Percentiles rank a stretch among this genome's conserved stretches.
Evolutionary conservation across 2,113 vertebrate species (phyloP).

Genomic region (Ammodramus savannarum): DNA sequence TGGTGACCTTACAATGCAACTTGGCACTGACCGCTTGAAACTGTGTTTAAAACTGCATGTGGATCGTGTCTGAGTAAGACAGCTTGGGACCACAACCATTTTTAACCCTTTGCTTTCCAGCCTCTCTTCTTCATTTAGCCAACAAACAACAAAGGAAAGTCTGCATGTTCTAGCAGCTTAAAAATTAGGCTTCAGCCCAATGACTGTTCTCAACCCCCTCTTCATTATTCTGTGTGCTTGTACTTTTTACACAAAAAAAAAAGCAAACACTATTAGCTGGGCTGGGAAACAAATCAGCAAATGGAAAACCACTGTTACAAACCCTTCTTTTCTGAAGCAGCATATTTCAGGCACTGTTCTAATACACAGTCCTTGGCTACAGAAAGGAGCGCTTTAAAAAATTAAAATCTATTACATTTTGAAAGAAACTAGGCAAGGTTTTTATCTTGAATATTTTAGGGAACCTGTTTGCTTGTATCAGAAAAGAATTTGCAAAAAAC

Average conservation of each 20-base stretch:
- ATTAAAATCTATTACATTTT: no score
- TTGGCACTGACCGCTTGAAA: neutral
- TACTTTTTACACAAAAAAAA: neutral
- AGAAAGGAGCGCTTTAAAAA: no score
- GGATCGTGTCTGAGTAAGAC: neutral
- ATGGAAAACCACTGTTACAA: neutral
- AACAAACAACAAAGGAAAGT: neutral
- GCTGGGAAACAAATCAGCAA: neutral
- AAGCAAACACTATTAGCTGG: neutral
- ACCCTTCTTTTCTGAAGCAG: neutral
- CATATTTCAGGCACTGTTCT: no score
- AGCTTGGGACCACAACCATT: neutral
- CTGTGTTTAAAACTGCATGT: accelerated
- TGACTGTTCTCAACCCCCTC: no score
- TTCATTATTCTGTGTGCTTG: neutral
- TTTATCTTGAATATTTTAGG: no score
- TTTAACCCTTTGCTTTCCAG: neutral
- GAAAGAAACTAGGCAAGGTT: no score
- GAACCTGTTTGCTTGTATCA: no score
- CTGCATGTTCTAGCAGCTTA: neutral
- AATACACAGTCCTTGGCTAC: no score
- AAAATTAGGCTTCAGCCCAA: neutral
- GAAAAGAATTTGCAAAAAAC: no score
- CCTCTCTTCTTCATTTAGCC: neutral
- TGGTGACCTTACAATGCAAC: neutral